Evolutionary conservation across 2,888 invertebrate species (phyloP).

Genomic region (Sericinus montela): DNA sequence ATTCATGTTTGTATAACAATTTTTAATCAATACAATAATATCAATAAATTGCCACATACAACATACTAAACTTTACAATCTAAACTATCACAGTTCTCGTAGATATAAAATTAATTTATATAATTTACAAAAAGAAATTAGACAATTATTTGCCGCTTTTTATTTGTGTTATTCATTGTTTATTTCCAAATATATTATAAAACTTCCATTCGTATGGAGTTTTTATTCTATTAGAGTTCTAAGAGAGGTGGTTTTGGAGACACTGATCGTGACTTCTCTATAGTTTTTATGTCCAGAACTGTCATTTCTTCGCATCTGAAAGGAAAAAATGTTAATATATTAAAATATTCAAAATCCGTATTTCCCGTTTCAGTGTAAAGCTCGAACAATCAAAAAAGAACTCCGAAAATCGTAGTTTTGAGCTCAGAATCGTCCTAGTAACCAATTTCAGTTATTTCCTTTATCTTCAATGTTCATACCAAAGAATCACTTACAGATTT

Average conservation of each 20-base stretch:
- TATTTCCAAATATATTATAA: not conserved
- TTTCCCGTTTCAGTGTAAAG: too few species aligned
- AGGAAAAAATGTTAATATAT: slow-evolving; percentile 18
- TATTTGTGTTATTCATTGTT: not conserved
- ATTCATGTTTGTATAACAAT: not conserved
- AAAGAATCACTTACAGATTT: too few species aligned
- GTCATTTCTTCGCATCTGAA: slow-evolving; percentile 74
- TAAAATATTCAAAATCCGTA: too few species aligned
- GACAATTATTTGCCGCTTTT: not conserved
- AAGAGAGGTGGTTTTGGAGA: slow-evolving; percentile 63
- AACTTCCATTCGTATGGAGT: slow-evolving; percentile 31
- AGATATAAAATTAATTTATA: slow-evolving; percentile 45
- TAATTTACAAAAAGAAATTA: slow-evolving; percentile 8
- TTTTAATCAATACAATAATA: not conserved
- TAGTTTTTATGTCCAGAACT: slow-evolving; percentile 52
- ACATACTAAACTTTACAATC: slow-evolving; percentile 36
- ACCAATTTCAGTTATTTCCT: too few species aligned
- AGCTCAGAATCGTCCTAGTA: too few species aligned
- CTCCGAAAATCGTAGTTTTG: too few species aligned
- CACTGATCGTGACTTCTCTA: slow-evolving; percentile 52
- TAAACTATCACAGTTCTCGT: slow-evolving; percentile 72
- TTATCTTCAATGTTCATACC: too few species aligned
- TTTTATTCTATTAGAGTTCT: slow-evolving; percentile 47
- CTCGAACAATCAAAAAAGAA: too few species aligned
- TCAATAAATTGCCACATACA: slow-evolving; percentile 17